These are phyloP conservation scores for Puma concolor DNA, from an alignment of 2,113 vertebrate species.

Conservation along the genomic window DNA sequence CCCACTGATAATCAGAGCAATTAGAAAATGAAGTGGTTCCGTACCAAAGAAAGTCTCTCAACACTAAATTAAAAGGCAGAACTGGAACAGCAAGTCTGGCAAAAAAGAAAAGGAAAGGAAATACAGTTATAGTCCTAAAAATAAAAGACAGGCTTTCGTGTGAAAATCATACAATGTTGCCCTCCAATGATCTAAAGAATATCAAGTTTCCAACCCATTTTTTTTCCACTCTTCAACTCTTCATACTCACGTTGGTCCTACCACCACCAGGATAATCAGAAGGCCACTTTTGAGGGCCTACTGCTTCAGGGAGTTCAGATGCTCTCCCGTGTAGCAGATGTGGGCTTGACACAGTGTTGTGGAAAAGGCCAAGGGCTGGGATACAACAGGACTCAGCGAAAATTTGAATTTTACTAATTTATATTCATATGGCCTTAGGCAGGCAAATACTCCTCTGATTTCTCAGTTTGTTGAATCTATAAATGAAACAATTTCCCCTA, in stretches of 20 bases:
- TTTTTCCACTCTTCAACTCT: not conserved
- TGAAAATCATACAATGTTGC: not conserved
- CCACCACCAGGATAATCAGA: not conserved
- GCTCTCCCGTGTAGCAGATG: accelerated
- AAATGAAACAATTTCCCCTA: not conserved
- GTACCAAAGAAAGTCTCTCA: not conserved
- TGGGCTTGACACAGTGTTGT: not conserved
- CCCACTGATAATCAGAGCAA: too few relatives aligned
- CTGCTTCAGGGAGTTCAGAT: not conserved
- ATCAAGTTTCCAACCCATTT: not conserved
- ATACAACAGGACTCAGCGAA: not conserved
- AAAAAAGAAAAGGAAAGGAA: not conserved
- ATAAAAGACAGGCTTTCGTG: not conserved
- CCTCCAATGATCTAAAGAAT: not conserved
- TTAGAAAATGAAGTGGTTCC: not conserved
- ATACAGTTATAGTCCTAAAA: not conserved
- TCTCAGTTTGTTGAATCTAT: not conserved
- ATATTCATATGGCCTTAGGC: not conserved
- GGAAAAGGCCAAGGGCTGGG: not conserved
- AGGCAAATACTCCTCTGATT: not conserved
- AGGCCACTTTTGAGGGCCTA: not conserved
- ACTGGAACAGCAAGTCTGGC: not conserved
- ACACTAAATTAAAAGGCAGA: not conserved
- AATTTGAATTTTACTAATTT: not conserved
- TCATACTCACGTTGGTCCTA: not conserved